These are phyloP conservation scores for Heteromyza rotundicornis DNA, from an alignment of 2,888 invertebrate species.

Conservation along the genomic window DNA sequence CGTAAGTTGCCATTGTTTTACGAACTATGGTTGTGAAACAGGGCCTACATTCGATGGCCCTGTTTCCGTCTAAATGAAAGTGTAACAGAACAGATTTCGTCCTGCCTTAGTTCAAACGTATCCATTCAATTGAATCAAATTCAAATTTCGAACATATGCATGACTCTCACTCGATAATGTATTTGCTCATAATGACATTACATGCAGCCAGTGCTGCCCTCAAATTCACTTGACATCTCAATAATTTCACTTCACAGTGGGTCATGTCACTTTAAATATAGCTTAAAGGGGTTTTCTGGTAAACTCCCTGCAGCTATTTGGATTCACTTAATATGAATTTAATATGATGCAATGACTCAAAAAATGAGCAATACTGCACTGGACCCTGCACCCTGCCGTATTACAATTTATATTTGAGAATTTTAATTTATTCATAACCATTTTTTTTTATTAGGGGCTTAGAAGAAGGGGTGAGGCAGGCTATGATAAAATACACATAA, in stretches of 20 bases:
- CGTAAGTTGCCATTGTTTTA: too few relatives aligned
- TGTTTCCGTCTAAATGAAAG: too few relatives aligned
- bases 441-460: constrained; percentile 36
- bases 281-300: constrained; percentile 25
- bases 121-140: too few relatives aligned
- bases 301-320: constrained; percentile 49
- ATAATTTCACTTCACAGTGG: constrained; percentile 18
- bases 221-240: constrained; percentile 33
- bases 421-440: constrained; percentile 59
- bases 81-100: too few relatives aligned
- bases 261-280: constrained; percentile 13
- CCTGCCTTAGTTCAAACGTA: too few relatives aligned
- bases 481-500: too few relatives aligned
- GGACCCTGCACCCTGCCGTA: constrained; percentile 8
- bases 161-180: too few relatives aligned
- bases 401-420: constrained; percentile 28
- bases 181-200: too few relatives aligned
- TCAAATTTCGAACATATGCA: too few relatives aligned
- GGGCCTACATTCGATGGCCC: too few relatives aligned
- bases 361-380: constrained; percentile 45
- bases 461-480: constrained; percentile 11
- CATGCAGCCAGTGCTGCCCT: too few relatives aligned
- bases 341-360: constrained; percentile 43
- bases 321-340: constrained; percentile 56
- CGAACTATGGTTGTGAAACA: too few relatives aligned